Conservation (phyloP, 2,797 vertebrate species). For the Acanthurus tractus region DNA sequence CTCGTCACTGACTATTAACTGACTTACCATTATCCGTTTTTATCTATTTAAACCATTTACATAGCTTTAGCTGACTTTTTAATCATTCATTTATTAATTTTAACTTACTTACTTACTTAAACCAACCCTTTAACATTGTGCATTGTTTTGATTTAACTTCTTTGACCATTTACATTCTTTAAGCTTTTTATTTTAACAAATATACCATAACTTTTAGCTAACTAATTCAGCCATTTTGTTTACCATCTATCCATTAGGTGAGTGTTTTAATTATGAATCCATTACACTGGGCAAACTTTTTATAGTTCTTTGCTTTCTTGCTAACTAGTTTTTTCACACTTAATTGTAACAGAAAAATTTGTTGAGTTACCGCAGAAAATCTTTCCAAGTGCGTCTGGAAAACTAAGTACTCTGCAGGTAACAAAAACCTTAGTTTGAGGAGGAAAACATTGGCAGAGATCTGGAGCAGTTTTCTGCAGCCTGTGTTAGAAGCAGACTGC, state of each 20-base stretch:
- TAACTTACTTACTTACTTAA: neutral
- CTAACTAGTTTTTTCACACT: neutral
- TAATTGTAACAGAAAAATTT: neutral
- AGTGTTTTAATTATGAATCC: neutral
- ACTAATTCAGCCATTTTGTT: too few relatives aligned
- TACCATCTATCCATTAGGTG: too few relatives aligned
- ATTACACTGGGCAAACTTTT: neutral
- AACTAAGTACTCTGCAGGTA: neutral
- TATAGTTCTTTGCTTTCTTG: neutral
- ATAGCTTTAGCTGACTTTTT: neutral
- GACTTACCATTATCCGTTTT: too few relatives aligned
- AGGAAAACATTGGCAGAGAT: constrained; percentile 1
- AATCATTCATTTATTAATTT: neutral
- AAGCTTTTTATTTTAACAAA: neutral
- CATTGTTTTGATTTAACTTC: too few relatives aligned
- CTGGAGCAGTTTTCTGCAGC: neutral
- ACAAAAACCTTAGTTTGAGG: neutral
- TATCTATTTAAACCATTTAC: neutral
- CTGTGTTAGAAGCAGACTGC: constrained; percentile 13
- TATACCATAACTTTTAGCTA: neutral
- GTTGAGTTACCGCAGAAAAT: neutral
- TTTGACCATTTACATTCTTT: neutral
- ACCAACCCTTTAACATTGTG: neutral
- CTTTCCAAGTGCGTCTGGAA: neutral
- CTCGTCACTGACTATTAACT: too few relatives aligned